These are phyloP conservation scores for Calvadosia cruxmelitensis DNA, from an alignment of 30 jellyfish, hydroid and myxozoan species.

Conservation along the genomic window DNA sequence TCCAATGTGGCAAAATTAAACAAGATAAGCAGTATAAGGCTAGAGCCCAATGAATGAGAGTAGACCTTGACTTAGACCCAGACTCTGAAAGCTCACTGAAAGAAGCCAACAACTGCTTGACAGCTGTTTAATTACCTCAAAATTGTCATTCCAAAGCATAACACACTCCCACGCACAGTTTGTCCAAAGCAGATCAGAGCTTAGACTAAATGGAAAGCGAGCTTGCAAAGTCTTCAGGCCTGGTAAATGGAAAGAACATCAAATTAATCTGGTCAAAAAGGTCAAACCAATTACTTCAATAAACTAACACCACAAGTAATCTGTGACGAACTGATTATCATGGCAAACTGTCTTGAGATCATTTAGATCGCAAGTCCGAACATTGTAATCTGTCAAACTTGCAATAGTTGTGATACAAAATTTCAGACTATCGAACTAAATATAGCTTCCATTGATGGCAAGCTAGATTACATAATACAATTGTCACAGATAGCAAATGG, in stretches of 20 bases:
- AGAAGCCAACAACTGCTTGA: neutral
- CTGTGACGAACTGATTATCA: neutral
- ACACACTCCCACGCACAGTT: constrained; percentile 96
- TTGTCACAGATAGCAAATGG: neutral
- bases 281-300: neutral
- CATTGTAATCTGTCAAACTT: too few species aligned
- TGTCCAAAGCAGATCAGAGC: constrained; percentile 55
- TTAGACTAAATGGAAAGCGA: constrained; percentile 72
- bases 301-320: neutral
- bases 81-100: neutral
- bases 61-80: too few species aligned
- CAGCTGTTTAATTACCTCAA: constrained; percentile 39
- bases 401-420: too few species aligned
- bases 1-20: neutral
- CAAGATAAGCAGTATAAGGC: neutral
- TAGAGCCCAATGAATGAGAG: too few species aligned
- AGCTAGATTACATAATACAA: too few species aligned
- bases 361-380: too few species aligned
- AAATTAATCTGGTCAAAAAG: neutral
- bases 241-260: constrained; percentile 3
- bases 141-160: constrained; percentile 76
- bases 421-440: too few species aligned
- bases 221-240: constrained; percentile 43
- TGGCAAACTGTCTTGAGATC: neutral
- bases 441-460: neutral